A percentile compares a stretch with the other conserved stretches of the same genome.
Evolutionary conservation across 2,797 vertebrate genomes (phyloP).

Genomic region (Silurus aristotelis): DNA sequence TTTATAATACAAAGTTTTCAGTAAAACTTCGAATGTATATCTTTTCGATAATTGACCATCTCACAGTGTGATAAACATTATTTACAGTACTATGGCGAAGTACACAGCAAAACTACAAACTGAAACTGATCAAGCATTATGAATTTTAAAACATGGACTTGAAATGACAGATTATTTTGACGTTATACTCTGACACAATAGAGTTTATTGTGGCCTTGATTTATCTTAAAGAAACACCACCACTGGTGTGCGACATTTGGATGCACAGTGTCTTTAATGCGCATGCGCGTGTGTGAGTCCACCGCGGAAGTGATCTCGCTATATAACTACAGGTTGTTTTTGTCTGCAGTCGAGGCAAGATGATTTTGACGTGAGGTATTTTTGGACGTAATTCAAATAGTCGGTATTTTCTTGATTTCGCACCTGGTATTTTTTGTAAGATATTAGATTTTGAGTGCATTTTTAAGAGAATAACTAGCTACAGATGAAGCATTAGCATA

Average conservation of each 20-base stretch:
- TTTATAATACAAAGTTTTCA: too few relatives aligned
- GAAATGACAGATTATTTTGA: not conserved
- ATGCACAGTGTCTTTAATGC: not conserved
- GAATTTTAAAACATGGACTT: not conserved
- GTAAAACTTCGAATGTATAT: too few relatives aligned
- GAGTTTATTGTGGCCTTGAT: not conserved
- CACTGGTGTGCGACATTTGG: not conserved
- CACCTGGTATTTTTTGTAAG: not conserved
- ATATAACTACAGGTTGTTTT: not conserved
- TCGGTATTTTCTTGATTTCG: not conserved
- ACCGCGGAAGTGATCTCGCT: constrained; percentile 30
- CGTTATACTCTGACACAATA: not conserved
- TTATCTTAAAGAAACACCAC: not conserved
- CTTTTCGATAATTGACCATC: too few relatives aligned
- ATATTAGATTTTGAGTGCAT: too few relatives aligned
- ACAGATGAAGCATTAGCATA: not conserved
- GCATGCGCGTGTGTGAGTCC: constrained; percentile 1
- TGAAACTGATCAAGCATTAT: not conserved
- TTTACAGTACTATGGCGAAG: too few relatives aligned
- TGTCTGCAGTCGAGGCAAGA: not conserved
- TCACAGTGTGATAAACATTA: too few relatives aligned
- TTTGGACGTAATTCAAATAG: not conserved
- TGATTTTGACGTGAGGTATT: not conserved
- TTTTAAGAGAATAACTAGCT: not conserved
- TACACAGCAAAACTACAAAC: not conserved